A percentile compares a stretch with the other conserved stretches of the same genome.
Conservation (phyloP, 2,797 vertebrate species). For the Decapterus maruadsi region DNA sequence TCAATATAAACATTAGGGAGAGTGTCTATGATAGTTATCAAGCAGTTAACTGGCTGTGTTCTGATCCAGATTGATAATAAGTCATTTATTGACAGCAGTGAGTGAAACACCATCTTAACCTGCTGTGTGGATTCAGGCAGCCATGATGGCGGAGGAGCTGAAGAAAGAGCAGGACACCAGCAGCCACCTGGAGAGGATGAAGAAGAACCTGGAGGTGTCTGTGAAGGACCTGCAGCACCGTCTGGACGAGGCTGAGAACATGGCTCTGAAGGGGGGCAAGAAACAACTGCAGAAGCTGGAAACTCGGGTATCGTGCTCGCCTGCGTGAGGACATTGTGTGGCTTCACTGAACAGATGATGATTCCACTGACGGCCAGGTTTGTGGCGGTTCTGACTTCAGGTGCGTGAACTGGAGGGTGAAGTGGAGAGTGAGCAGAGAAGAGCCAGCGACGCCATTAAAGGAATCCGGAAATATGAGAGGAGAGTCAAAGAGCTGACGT, state of each 20-base stretch:
- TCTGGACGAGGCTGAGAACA: constrained; percentile 66
- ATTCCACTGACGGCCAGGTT: background rate
- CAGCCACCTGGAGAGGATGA: constrained; percentile 90
- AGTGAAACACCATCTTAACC: background rate
- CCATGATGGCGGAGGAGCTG: constrained; percentile 88
- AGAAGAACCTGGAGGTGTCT: constrained; percentile 85
- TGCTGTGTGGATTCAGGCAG: constrained; percentile 76
- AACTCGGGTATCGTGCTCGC: constrained; percentile 39
- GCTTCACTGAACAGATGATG: rapidly evolving
- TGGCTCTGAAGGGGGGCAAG: constrained; percentile 71
- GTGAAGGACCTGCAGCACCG: constrained; percentile 69
- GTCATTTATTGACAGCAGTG: background rate
- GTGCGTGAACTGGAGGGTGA: constrained; percentile 86
- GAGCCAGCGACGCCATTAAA: constrained; percentile 76
- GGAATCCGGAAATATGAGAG: constrained; percentile 65
- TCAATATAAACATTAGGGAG: too few species aligned
- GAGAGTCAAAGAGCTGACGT: constrained; percentile 62
- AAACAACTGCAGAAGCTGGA: constrained; percentile 75
- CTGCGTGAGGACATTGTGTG: background rate
- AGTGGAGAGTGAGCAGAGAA: constrained; percentile 85
- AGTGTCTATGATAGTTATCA: too few species aligned
- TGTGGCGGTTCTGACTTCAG: constrained; percentile 60
- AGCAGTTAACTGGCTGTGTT: background rate
- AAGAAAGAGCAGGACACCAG: constrained; percentile 93
- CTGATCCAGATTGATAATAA: background rate